A percentile compares a stretch with the other conserved stretches of the same genome.
These are phyloP conservation scores for Agriopis aurantiaria DNA, from an alignment of 2,888 invertebrate species.

Conservation along the genomic window DNA sequence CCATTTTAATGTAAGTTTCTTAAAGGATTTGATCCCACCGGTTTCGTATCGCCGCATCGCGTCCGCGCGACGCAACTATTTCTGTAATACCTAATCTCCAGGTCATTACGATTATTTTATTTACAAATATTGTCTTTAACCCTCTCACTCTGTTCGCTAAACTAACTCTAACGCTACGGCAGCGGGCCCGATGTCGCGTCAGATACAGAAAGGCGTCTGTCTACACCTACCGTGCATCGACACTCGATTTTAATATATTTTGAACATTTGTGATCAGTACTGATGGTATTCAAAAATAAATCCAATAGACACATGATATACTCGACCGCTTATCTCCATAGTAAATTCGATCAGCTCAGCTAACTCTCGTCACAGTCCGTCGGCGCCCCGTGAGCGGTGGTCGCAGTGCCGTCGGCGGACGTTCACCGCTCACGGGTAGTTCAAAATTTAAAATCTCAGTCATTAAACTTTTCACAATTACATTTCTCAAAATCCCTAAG, in stretches of 20 bases:
- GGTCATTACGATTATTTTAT: conserved; percentile 84
- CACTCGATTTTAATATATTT: conserved; percentile 57
- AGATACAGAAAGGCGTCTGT: conserved; percentile 77
- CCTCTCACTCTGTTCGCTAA: conserved; percentile 86
- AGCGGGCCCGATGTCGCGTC: conserved; percentile 81
- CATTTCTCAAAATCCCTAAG: conserved; percentile 44
- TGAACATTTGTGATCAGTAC: conserved; percentile 77
- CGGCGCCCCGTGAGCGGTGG: background rate
- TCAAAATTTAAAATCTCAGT: conserved; percentile 73
- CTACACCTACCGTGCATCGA: conserved; percentile 58
- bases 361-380: conserved; percentile 62
- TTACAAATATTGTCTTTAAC: conserved; percentile 87
- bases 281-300: conserved; percentile 72
- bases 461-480: conserved; percentile 61
- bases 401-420: conserved; percentile 39
- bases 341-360: conserved; percentile 86
- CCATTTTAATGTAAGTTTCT: conserved; percentile 83
- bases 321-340: conserved; percentile 84
- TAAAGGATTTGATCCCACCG: conserved; percentile 87
- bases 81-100: conserved; percentile 80
- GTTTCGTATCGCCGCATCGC: conserved; percentile 80
- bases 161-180: conserved; percentile 82
- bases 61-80: conserved; percentile 62
- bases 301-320: conserved; percentile 74
- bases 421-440: conserved; percentile 67